Evolutionary conservation across 2,113 vertebrate species (phyloP).

Genomic region (Pachyramphus minor): DNA sequence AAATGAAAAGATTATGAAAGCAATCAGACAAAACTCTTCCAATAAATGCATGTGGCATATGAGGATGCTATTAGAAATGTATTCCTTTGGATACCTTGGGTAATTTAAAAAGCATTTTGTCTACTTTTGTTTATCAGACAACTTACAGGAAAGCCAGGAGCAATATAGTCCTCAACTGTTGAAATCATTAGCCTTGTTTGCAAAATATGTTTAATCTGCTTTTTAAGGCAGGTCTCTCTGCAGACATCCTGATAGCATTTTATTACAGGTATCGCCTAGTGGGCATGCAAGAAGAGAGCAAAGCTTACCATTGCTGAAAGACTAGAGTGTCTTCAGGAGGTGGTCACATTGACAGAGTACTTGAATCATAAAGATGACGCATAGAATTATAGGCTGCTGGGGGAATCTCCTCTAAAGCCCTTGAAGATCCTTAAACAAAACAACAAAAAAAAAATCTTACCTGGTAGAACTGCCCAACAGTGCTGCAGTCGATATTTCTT

Average conservation of each 20-base stretch:
- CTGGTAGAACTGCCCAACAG: not conserved
- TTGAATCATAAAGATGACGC: not conserved
- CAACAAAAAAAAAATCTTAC: not conserved
- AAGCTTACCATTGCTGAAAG: not conserved
- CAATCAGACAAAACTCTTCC: not conserved
- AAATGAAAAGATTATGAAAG: constrained; percentile 10
- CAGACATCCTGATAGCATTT: not conserved
- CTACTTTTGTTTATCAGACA: not conserved
- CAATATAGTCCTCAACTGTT: not conserved
- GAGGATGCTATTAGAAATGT: not conserved
- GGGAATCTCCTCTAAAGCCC: not conserved
- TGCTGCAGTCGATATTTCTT: not conserved
- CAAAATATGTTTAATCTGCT: not conserved
- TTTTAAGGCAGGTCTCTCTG: not conserved
- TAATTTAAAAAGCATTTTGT: not conserved
- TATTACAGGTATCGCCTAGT: not conserved
- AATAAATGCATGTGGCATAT: not conserved
- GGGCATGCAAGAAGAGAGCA: not conserved
- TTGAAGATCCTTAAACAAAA: not conserved
- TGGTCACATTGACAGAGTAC: not conserved
- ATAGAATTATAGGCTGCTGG: not conserved
- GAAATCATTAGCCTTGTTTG: not conserved
- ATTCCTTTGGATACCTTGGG: not conserved
- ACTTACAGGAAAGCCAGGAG: not conserved
- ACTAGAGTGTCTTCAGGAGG: not conserved